Evolutionary conservation across 2,888 invertebrate genomes (phyloP).

Genomic region (Odontocolon sp.): DNA sequence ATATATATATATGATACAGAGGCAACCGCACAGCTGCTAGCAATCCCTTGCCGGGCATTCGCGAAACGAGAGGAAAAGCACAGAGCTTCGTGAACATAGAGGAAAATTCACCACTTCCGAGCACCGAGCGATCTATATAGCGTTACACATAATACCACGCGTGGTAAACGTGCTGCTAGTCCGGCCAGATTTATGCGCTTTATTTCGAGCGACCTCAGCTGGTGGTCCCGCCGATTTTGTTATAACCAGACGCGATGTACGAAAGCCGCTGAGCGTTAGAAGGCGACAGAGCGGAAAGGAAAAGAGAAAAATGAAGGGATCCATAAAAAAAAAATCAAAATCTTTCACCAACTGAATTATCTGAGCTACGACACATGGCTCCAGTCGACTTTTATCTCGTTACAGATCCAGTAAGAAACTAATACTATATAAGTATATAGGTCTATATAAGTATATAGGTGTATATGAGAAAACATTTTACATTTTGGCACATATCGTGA

Average conservation of each 20-base stretch:
- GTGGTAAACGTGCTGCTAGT: conserved; percentile 25
- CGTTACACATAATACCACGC: conserved; percentile 6
- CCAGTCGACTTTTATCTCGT: not conserved
- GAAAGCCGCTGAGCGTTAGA: not conserved
- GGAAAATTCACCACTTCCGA: conserved; percentile 35
- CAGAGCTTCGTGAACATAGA: conserved; percentile 16
- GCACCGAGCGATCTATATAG: conserved; percentile 25
- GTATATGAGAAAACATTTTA: too few species aligned
- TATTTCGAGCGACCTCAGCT: conserved; percentile 55
- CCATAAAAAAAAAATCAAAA: conserved; percentile 16
- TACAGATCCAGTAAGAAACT: not conserved
- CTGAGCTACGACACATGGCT: not conserved
- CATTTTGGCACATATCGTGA: too few species aligned
- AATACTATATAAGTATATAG: not conserved
- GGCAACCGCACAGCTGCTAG: conserved; percentile 20
- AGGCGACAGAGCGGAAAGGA: not conserved
- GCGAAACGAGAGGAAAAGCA: conserved; percentile 26
- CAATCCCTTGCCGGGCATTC: conserved; percentile 13
- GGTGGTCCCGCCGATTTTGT: conserved; percentile 51
- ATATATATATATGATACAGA: not conserved
- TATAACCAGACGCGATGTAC: conserved; percentile 4
- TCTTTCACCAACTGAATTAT: not conserved
- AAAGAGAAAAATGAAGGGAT: not conserved
- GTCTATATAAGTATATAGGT: too few species aligned
- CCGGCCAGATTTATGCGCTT: conserved; percentile 60